These are phyloP conservation scores for Delphinus delphis DNA, from an alignment of 2,113 vertebrate genomes.

Conservation along the genomic window DNA sequence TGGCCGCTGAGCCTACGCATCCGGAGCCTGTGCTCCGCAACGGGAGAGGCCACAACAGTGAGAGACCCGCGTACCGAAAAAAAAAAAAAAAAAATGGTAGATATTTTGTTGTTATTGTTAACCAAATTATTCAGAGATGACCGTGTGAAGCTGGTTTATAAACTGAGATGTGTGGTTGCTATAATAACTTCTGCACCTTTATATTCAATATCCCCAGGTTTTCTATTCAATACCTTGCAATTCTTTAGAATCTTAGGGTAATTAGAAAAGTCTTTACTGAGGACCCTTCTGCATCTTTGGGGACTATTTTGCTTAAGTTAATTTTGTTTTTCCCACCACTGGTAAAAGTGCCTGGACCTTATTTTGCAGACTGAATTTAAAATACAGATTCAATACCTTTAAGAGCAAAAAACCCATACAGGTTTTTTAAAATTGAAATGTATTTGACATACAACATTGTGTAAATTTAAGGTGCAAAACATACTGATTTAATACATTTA, in stretches of 20 bases:
- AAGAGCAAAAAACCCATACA: neutral
- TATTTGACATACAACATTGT: neutral
- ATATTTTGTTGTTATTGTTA: neutral
- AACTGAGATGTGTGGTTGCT: neutral
- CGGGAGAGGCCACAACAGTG: too few species aligned
- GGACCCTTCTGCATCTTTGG: neutral
- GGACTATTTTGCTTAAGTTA: neutral
- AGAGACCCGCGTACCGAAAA: too few species aligned
- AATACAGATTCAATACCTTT: neutral
- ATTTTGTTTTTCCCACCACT: neutral
- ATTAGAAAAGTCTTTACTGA: neutral
- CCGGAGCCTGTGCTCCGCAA: too few species aligned
- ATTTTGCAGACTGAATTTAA: neutral
- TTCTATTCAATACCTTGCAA: neutral
- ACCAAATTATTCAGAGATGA: neutral
- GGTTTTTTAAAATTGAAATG: neutral
- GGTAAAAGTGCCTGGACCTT: neutral
- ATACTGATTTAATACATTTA: neutral
- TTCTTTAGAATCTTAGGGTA: neutral
- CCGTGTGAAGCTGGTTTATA: neutral
- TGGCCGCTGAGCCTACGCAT: too few species aligned
- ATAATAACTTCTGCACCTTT: neutral
- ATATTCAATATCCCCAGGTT: neutral
- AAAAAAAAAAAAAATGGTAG: too few species aligned
- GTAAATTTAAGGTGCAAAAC: neutral